Conservation (phyloP, 2,113 vertebrate genomes). For the Halcyon senegalensis region DNA sequence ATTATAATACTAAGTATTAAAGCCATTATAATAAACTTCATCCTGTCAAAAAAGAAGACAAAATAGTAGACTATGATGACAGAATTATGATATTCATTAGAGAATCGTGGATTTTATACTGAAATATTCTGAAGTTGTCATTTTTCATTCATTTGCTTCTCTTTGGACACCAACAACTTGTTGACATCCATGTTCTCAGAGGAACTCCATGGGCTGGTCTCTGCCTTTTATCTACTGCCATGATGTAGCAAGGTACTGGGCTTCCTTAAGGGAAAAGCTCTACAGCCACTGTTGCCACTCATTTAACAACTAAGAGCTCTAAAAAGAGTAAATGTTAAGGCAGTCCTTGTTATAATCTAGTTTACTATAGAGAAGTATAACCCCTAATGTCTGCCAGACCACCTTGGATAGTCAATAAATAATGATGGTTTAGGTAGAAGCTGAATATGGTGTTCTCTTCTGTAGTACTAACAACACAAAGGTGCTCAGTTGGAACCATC, state of each 20-base stretch:
- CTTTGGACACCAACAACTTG: not conserved
- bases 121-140: not conserved
- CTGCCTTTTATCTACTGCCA: not conserved
- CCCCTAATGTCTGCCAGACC: not conserved
- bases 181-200: not conserved
- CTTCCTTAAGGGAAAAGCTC: not conserved
- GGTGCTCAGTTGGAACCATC: not conserved
- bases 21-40: not conserved
- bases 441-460: not conserved
- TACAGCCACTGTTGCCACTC: not conserved
- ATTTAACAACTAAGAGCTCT: not conserved
- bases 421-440: not conserved
- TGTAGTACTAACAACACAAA: not conserved
- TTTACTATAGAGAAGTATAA: not conserved
- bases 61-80: not conserved
- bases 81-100: not conserved
- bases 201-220: not conserved
- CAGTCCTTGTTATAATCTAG: not conserved
- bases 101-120: not conserved
- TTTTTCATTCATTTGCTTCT: not conserved
- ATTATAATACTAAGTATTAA: not conserved
- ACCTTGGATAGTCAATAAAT: not conserved
- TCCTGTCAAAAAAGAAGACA: not conserved
- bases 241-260: not conserved
- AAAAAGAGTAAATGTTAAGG: not conserved